phyloP scores from a whole-genome alignment of 1,140 invertebrate species.

The Megalopta genalis region DNA sequence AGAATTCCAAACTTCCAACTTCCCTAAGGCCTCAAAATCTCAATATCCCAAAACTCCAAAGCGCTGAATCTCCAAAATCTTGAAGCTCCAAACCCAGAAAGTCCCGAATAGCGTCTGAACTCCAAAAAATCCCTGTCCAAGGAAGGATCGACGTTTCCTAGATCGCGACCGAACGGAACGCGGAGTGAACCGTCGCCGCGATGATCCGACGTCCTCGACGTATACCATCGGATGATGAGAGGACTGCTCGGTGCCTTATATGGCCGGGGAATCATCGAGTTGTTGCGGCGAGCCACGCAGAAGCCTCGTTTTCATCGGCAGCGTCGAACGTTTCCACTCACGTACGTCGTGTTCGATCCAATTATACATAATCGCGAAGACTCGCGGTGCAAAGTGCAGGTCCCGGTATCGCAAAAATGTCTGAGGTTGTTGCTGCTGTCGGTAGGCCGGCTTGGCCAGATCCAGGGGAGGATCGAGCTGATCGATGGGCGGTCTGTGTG shows the following conservation, averaged over 20 bases:
- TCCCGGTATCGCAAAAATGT: conserved; percentile 3
- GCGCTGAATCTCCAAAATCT: too few relatives aligned
- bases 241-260: conserved; percentile 24
- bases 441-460: too few relatives aligned
- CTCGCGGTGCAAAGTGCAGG: not conserved
- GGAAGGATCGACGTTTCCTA: too few relatives aligned
- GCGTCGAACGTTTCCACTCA: not conserved
- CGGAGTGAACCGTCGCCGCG: not conserved
- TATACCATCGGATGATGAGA: not conserved
- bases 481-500: conserved; percentile 6
- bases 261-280: conserved; percentile 11
- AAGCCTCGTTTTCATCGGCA: conserved; percentile 7
- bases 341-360: conserved; percentile 4
- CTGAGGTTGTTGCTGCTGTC: too few relatives aligned
- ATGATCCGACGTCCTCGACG: not conserved
- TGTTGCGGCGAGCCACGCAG: not conserved
- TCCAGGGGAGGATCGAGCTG: not conserved
- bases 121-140: not conserved
- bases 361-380: conserved; percentile 31
- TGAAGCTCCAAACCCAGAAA: too few relatives aligned
- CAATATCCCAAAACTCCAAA: too few relatives aligned
- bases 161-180: too few relatives aligned
- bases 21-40: too few relatives aligned
- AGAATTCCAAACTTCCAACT: too few relatives aligned
- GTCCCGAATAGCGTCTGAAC: too few relatives aligned